Conservation (phyloP, 2,888 invertebrate species). For the Phymatocera aterrima region DNA sequence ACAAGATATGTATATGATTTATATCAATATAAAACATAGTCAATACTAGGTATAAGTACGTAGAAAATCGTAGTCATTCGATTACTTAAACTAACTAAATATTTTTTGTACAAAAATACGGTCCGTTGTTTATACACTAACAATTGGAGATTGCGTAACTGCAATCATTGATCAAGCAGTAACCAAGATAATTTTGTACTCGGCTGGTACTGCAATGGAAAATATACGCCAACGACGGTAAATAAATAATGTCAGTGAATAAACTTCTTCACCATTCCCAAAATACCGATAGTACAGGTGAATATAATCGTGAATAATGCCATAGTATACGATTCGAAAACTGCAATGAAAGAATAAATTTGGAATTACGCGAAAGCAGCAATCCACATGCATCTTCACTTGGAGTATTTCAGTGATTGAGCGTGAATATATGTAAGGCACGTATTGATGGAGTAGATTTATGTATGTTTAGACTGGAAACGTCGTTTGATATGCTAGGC, state of each 20-base stretch:
- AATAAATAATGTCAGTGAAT: not conserved
- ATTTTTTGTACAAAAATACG: constrained; percentile 23
- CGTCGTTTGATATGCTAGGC: too few relatives aligned
- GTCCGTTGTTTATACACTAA: not conserved
- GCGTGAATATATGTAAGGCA: too few relatives aligned
- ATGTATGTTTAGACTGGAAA: too few relatives aligned
- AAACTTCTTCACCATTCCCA: not conserved
- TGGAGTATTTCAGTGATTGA: too few relatives aligned
- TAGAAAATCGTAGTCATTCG: constrained; percentile 19
- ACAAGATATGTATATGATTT: not conserved
- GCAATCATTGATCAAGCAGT: not conserved
- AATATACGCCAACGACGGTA: not conserved
- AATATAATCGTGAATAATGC: too few relatives aligned
- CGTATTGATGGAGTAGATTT: too few relatives aligned
- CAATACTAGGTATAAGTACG: constrained; percentile 13
- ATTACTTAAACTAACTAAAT: constrained; percentile 23
- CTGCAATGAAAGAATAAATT: too few relatives aligned
- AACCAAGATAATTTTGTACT: not conserved
- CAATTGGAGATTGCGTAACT: not conserved
- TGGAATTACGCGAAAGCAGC: too few relatives aligned
- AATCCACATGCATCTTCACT: too few relatives aligned
- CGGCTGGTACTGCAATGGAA: not conserved
- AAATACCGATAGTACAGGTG: not conserved
- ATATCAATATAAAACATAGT: not conserved
- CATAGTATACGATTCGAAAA: too few relatives aligned